Evolutionary conservation across 2,888 invertebrate genomes (phyloP).

Genomic region (Heliconius cydno): DNA sequence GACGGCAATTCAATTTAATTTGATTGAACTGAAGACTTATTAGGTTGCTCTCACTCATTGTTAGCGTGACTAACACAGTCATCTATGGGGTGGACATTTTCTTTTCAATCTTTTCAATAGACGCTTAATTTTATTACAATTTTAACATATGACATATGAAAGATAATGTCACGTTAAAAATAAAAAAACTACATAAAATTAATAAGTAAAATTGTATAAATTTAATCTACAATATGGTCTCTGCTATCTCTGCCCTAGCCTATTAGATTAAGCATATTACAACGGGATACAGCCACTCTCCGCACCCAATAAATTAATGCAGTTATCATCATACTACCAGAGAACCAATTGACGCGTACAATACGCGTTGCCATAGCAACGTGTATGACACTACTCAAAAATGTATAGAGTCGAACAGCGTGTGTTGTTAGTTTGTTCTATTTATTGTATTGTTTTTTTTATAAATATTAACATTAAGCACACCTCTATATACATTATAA

Average conservation of each 20-base stretch:
- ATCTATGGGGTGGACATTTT: not conserved
- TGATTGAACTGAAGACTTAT: slow-evolving; percentile 1
- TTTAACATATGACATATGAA: not conserved
- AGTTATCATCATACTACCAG: slow-evolving; percentile 16
- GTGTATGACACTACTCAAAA: no score
- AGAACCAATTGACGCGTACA: not conserved
- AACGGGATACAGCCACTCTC: slow-evolving; percentile 25
- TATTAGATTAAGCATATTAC: not conserved
- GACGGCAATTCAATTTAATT: not conserved
- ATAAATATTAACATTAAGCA: not conserved
- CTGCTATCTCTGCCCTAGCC: not conserved
- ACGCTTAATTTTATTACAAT: not conserved
- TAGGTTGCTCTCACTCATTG: not conserved
- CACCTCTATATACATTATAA: no score
- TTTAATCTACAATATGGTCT: not conserved
- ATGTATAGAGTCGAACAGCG: no score
- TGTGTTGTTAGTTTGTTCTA: not conserved
- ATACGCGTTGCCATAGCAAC: not conserved
- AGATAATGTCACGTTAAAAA: not conserved
- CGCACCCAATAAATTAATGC: slow-evolving; percentile 7
- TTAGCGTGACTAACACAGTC: not conserved
- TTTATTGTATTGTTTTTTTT: not conserved
- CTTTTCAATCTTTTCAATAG: no score
- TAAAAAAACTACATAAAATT: no score
- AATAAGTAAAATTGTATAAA: not conserved